Percentiles rank a stretch among this genome's conserved stretches.
phyloP scores from a whole-genome alignment of 2,888 invertebrate species.

The Caenorhabditis japonica region DNA sequence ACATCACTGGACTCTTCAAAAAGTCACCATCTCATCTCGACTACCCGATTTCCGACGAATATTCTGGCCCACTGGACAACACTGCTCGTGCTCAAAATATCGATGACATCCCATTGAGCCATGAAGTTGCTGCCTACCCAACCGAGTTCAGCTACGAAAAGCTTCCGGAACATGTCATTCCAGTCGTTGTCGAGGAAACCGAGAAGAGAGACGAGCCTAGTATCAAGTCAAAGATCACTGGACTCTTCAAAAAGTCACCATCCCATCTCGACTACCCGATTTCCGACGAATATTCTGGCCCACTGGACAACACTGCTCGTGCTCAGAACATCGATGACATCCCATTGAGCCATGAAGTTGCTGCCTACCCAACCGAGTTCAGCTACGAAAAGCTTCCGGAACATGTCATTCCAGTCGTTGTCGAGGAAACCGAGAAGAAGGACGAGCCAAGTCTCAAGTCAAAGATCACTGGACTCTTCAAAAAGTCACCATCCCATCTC shows the following conservation, averaged over 20 bases:
- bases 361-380: conserved; percentile 24
- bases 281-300: conserved; percentile 37
- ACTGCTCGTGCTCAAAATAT: conserved; percentile 11
- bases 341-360: conserved; percentile 29
- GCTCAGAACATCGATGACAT: conserved; percentile 50
- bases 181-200: conserved; percentile 5
- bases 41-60: conserved; percentile 16
- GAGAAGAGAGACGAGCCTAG: conserved; percentile 18
- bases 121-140: conserved; percentile 4
- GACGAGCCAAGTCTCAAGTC: conserved; percentile 54
- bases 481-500: conserved; percentile 54
- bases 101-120: conserved; percentile 10
- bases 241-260: conserved; percentile 55
- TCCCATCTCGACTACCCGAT: conserved; percentile 59
- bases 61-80: conserved; percentile 15
- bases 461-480: conserved; percentile 51
- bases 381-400: conserved; percentile 26
- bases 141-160: conserved; percentile 18
- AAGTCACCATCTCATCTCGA: conserved; percentile 23
- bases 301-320: conserved; percentile 36
- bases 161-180: conserved; percentile 13
- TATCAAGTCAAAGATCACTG: conserved; percentile 40
- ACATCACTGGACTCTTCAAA: conserved; percentile 37
- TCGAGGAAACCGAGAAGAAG: conserved; percentile 52
- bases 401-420: conserved; percentile 12